Evolutionary conservation across 1,140 invertebrate species (phyloP), one percentile per base, ranked within the genome.

Genomic region (Bicyclus anynana): DNA sequence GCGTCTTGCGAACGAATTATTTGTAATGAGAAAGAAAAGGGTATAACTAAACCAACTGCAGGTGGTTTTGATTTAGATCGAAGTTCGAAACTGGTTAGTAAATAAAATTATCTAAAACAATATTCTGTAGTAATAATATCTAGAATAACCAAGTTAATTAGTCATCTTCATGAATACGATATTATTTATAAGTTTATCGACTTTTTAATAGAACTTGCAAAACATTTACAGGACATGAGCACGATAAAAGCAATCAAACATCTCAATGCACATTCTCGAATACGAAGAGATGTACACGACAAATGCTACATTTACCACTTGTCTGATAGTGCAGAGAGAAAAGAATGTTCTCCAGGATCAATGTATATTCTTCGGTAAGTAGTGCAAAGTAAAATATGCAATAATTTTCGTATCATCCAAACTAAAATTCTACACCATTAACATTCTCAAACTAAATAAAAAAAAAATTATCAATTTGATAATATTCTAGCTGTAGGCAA

Each of bases 331-430:
- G 38, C 42, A 1, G 58, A 65, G n/a, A 56, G 62, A 27, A 35
- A 64, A 7, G 53, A 66, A 6, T 84, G 80, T 33, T 79, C 78
- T 0, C 72, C 78, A 16, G 80, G 78, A 3, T 56, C 77, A 1
- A 70, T 72, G 67, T 81, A 81, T 49, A 76, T 80, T 18, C 69
- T 81, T 18, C 73, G 70, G 77, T 80, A 65, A 37, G 16, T 44
- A 13, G n/a, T 4, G 7, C 38, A 20, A 23, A 23, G 23, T 23
- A 23, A 23, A 23, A n/a, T n/a, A n/a, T n/a, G n/a, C n/a, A n/a
- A n/a, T n/a, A n/a, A n/a, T n/a, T n/a, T n/a, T n/a, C n/a, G n/a
- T n/a, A n/a, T n/a, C n/a, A n/a, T n/a, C n/a, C n/a, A n/a, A n/a
- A n/a, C n/a, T n/a, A n/a, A n/a, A n/a, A n/a, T n/a, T n/a, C n/a